A percentile compares a stretch with the other conserved stretches of the same genome.
Conservation (phyloP, 2,113 vertebrate genomes). For the Alectura lathami region DNA sequence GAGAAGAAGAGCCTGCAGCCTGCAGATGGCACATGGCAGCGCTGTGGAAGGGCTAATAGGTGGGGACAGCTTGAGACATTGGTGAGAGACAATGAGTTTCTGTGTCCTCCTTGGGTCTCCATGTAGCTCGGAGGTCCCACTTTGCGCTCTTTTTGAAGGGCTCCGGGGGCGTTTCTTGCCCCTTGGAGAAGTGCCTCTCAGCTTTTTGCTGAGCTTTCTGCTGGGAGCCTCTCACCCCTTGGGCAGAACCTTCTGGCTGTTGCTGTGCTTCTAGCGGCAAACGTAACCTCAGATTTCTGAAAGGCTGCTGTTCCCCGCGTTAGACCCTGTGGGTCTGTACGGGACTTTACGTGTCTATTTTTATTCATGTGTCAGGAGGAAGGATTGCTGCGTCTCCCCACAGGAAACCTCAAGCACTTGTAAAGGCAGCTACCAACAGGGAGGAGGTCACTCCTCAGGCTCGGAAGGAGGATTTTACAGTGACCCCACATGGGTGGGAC, state of each 20-base stretch:
- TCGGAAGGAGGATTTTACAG: not conserved
- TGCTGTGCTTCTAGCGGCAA: not conserved
- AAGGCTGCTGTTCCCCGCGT: not conserved
- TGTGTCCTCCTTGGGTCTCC: not conserved
- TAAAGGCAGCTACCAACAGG: not conserved
- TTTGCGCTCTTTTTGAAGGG: not conserved
- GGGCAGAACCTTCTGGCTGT: not conserved
- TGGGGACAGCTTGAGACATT: not conserved
- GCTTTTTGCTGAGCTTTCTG: not conserved
- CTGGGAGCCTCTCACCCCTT: not conserved
- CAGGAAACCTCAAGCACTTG: not conserved
- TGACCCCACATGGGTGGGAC: not conserved
- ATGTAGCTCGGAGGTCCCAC: not conserved
- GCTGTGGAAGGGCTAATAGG: not conserved
- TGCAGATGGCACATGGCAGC: not conserved
- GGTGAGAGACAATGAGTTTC: rapidly evolving
- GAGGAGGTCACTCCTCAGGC: not conserved
- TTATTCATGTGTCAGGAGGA: not conserved
- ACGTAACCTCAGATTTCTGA: not conserved
- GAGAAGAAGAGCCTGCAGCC: not conserved
- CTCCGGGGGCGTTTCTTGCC: not conserved
- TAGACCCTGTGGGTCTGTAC: rapidly evolving
- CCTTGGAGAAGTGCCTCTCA: rapidly evolving
- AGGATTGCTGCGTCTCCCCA: not conserved
- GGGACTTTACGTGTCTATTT: not conserved